Base-by-base conservation (phyloP, 1,140 invertebrate genomes). In the Halesus radiatus region DNA sequence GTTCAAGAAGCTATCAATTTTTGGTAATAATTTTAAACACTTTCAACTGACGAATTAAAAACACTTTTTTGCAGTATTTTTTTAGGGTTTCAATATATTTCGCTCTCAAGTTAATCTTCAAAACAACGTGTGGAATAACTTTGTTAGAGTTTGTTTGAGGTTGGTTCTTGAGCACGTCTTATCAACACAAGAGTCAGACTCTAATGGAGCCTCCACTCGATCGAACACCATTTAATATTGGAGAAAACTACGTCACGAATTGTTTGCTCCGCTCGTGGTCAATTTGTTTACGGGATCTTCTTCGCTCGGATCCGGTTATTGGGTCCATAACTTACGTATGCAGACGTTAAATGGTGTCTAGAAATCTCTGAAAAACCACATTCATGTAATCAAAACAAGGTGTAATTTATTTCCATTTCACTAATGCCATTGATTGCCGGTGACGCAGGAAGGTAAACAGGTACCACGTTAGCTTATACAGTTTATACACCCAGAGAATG, bases 361-460 rank as follows among this genome's bases (percentile, higher is more conserved):
- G 66, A 70, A 70, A 50, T 50, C 37, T 70, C 66, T n/a, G 66
- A 50, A 70, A 70, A 20, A 70, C 66, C 66, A 50, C 66, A 50
- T 50, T 70, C 37, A 45, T 50, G 22, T 45, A 20, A 45, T 70
- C 66, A 50, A 70, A 70, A 70, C 66, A 52, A 50, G 29, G 22
- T 45, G 37, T 70, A 50, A 70, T 64, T 64, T 64, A 64, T 64
- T 23, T 23, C 18, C 60, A 64, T 64, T 64, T 64, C 22, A 20
- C 22, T 22, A 56, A 56, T 56, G 54, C 37, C 37, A 45, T 45
- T 45, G 37, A 45, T 45, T 45, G 37, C 22, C 54, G 22, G 54
- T 56, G 54, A 56, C 54, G 54, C 54, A 56, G 54, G 22, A 20
- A 20, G 54, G 37, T 13, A 13, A 45, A 45, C 37, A 1, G 37